Evolutionary conservation across 1,140 invertebrate species (phyloP).

Genomic region (Lucilia cuprina): DNA sequence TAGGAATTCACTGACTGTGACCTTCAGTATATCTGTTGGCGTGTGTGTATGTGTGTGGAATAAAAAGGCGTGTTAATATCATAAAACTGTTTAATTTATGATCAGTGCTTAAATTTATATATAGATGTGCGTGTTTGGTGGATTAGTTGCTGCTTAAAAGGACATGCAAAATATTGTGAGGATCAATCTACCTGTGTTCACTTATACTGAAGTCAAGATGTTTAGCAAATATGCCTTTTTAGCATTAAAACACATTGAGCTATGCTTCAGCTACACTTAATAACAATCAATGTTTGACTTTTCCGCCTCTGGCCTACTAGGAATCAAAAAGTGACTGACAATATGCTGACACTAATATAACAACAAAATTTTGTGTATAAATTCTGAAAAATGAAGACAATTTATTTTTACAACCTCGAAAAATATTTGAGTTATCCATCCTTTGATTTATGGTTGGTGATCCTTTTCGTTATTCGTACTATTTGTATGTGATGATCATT

Average conservation of each 20-base stretch:
- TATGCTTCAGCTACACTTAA: not conserved
- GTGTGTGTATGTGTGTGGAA: not conserved
- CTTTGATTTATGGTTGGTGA: not conserved
- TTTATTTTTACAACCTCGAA: not conserved
- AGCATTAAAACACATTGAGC: not conserved
- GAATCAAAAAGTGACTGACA: slow-evolving; percentile 24
- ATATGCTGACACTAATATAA: not conserved
- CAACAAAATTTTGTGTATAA: not conserved
- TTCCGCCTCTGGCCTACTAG: slow-evolving; percentile 14
- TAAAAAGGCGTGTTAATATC: slow-evolving; percentile 20
- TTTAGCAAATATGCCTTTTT: slow-evolving; percentile 11
- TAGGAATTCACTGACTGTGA: not conserved
- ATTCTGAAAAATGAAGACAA: not conserved
- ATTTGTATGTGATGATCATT: not conserved
- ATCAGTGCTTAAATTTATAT: not conserved
- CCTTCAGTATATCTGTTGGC: not conserved
- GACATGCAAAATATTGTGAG: not conserved
- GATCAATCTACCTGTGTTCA: not conserved
- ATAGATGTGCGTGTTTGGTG: not conserved
- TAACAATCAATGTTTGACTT: slow-evolving; percentile 11
- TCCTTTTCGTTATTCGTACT: not conserved
- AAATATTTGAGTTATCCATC: not conserved
- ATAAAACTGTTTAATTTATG: slow-evolving; percentile 28
- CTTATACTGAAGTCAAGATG: slow-evolving; percentile 3
- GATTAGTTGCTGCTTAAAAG: not conserved